Base-by-base conservation (phyloP, 2,888 invertebrate genomes). In the Chironomus tentans region DNA sequence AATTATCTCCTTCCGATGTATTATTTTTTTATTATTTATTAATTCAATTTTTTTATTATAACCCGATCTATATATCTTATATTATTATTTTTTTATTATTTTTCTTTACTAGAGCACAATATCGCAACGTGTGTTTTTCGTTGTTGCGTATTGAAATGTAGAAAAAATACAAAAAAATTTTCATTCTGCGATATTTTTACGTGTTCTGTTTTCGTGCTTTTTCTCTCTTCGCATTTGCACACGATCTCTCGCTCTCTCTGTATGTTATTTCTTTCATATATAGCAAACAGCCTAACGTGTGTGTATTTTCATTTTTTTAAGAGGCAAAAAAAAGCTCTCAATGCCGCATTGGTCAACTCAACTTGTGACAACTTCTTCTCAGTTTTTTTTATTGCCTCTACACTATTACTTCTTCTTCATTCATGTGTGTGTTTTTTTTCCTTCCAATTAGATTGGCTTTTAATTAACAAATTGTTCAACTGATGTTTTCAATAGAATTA, bases 101-200 rank as follows among this genome's bases (percentile, higher is more conserved):
- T 24, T 10, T 38, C 38, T 38, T 38, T 56, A 56, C n/a, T 15
- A 21, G 65, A 65, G 65, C 65, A 13, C 65, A 65, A 13, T 65
- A 65, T 65, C 65, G 65, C 65, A 65, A 65, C 65, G 65, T 68
- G 74, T 68, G 74, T 74, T 74, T 74, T 74, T 68, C 74, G 74
- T 74, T 74, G 74, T 74, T 74, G 74, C 74, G 74, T 74, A 74
- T 74, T 74, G 74, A 74, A 74, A 68, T 74, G 74, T 74, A 74
- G 74, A 74, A 74, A 74, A 74, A 74, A 74, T 68, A 74, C 47
- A 74, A 68, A 65, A 56, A 65, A 65, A 24, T 74, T 74, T 74
- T 74, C 74, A 74, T 74, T 74, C 74, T 46, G 62, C 72, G 62
- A 72, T 65, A 68, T 74, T 74, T 70, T 70, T 68, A 38, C 38